Percentiles rank a stretch among this genome's conserved stretches.
Evolutionary conservation across 1,140 invertebrate species (phyloP).

Genomic region (Drosophila baimaii): DNA sequence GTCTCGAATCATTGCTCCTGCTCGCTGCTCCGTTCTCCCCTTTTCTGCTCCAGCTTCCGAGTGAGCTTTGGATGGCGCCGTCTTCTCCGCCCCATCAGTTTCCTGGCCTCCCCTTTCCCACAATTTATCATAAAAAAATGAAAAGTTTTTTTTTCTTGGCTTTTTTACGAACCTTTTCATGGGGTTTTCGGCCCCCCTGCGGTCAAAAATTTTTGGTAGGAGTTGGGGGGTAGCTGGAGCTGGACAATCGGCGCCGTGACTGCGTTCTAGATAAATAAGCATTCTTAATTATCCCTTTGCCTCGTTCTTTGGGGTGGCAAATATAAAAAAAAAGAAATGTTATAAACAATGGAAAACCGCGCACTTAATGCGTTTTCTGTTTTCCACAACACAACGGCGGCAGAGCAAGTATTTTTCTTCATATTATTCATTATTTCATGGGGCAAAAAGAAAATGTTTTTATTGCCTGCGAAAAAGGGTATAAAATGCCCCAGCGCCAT

Average conservation of each 20-base stretch:
- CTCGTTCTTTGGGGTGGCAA: conserved; percentile 42
- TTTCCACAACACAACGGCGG: conserved; percentile 34
- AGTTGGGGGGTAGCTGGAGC: conserved; percentile 5
- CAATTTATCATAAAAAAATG: conserved; percentile 60
- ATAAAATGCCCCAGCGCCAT: conserved; percentile 70
- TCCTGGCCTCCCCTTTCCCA: conserved; percentile 48
- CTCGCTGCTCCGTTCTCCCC: conserved; percentile 3
- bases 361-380: conserved; percentile 82
- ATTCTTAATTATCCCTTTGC: conserved; percentile 82
- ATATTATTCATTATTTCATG: conserved; percentile 81
- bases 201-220: conserved; percentile 53
- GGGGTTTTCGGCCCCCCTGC: conserved; percentile 50
- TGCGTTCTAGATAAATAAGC: conserved; percentile 83
- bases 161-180: conserved; percentile 59
- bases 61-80: conserved; percentile 68
- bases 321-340: conserved; percentile 34
- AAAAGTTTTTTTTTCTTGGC: conserved; percentile 64
- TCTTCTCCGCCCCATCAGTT: conserved; percentile 22
- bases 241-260: conserved; percentile 76
- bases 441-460: conserved; percentile 75
- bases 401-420: conserved; percentile 77
- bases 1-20: conserved; percentile 26
- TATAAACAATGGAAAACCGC: conserved; percentile 82
- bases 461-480: conserved; percentile 81
- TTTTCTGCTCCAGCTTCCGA: conserved; percentile 24